phyloP scores from a whole-genome alignment of 2,797 vertebrate species.

The Setipinna tenuifilis region DNA sequence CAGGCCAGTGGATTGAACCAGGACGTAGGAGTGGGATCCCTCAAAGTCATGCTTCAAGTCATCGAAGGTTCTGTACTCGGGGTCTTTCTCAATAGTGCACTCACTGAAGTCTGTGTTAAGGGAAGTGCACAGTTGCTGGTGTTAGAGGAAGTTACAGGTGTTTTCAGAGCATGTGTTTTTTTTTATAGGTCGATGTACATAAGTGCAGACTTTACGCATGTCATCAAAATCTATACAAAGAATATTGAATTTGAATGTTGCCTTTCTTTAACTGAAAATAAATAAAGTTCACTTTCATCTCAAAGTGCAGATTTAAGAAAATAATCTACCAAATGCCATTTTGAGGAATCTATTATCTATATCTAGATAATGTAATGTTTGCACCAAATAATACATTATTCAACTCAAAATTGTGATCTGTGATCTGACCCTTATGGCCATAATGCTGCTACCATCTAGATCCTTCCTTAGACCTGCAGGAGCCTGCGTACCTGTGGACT shows the following conservation, averaged over 20 bases:
- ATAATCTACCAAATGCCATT: no score
- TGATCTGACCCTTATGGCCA: no score
- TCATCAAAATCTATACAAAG: neutral
- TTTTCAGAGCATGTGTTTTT: conserved; percentile 4
- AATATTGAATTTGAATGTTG: no score
- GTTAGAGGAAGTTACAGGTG: neutral
- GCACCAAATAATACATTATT: no score
- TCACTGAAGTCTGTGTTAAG: conserved; percentile 62
- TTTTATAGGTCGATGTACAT: neutral
- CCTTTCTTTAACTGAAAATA: no score
- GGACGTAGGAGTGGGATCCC: conserved; percentile 74
- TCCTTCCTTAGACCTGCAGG: no score
- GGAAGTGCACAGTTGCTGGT: neutral
- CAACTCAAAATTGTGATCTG: no score
- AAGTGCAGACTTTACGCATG: neutral
- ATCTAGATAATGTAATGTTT: no score
- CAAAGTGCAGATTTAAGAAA: no score
- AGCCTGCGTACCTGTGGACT: conserved; percentile 65
- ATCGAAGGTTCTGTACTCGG: conserved; percentile 81
- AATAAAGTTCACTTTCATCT: no score
- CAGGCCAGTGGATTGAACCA: conserved; percentile 70
- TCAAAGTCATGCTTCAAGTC: conserved; percentile 74
- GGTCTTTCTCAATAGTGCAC: conserved; percentile 72
- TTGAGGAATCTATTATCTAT: no score
- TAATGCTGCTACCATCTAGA: no score